These are phyloP conservation scores for Triplophysa rosa DNA, from an alignment of 2,113 vertebrate genomes.

Conservation along the genomic window DNA sequence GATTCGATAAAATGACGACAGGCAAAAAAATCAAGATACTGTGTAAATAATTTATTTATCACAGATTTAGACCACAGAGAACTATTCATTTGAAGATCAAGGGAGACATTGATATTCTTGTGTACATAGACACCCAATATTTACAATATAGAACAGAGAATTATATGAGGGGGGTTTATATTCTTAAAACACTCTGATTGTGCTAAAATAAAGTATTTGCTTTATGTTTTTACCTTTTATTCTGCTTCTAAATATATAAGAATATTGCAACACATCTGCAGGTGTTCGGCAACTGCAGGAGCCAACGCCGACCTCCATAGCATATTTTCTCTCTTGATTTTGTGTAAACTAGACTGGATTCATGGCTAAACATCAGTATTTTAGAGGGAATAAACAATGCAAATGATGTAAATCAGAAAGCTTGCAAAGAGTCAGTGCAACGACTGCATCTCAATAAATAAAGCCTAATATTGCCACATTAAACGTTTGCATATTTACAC, in stretches of 20 bases:
- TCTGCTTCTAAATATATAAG: background rate
- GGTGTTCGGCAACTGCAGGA: background rate
- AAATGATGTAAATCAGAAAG: slow-evolving; percentile 45
- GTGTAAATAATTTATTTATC: slow-evolving; percentile 20
- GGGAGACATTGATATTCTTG: slow-evolving; percentile 35
- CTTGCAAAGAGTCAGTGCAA: slow-evolving; percentile 39
- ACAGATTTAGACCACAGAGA: slow-evolving; percentile 43
- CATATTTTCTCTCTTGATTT: background rate
- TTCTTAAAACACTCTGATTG: background rate
- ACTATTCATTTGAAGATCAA: slow-evolving; percentile 14
- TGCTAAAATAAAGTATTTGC: background rate
- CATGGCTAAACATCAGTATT: background rate
- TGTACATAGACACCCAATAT: slow-evolving; percentile 22
- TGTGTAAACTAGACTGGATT: background rate
- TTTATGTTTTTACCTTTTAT: background rate
- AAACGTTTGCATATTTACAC: slow-evolving; percentile 67
- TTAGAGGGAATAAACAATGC: slow-evolving; percentile 23
- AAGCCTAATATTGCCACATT: slow-evolving; percentile 54
- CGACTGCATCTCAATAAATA: slow-evolving; percentile 50
- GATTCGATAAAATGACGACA: background rate
- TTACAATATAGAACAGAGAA: slow-evolving; percentile 20
- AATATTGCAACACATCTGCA: background rate
- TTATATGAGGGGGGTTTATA: background rate
- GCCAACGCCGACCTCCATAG: background rate
- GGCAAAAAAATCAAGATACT: background rate